phyloP scores from a whole-genome alignment of 1,140 invertebrate genomes.

The Mycetomoellerius zeteki region DNA sequence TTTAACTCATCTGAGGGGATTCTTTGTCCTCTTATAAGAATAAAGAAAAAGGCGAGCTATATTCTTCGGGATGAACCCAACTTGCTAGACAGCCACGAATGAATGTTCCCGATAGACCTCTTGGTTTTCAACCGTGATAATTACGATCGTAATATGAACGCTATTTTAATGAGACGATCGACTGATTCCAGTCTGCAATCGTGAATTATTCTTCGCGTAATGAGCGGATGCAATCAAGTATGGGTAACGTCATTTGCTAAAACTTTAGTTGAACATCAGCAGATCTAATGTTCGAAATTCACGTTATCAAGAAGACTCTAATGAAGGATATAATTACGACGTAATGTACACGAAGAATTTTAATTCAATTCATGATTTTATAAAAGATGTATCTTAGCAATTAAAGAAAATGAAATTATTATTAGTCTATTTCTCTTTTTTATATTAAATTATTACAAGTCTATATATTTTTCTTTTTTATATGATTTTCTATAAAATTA shows the following conservation, averaged over 20 bases:
- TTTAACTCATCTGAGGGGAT: constrained; percentile 70
- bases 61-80: constrained; percentile 47
- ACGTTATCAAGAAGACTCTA: background rate
- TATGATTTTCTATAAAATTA: constrained; percentile 9
- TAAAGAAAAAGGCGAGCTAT: constrained; percentile 35
- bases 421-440: background rate
- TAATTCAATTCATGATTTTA: constrained; percentile 9
- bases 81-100: constrained; percentile 2
- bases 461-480: background rate
- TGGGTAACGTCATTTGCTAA: constrained; percentile 5
- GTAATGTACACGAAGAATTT: background rate
- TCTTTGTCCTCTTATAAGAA: constrained; percentile 62
- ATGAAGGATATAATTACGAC: background rate
- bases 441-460: background rate
- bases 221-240: constrained; percentile 34
- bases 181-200: constrained; percentile 16
- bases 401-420: constrained; percentile 8
- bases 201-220: constrained; percentile 32
- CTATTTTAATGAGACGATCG: constrained; percentile 55
- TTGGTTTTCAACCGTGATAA: constrained; percentile 36
- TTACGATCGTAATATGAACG: constrained; percentile 35
- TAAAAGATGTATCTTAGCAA: background rate
- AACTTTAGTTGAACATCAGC: background rate
- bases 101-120: constrained; percentile 2
- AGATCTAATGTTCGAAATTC: constrained; percentile 1